Evolutionary conservation across 2,797 vertebrate genomes (phyloP).

Genomic region (Apodemus agrarius): DNA sequence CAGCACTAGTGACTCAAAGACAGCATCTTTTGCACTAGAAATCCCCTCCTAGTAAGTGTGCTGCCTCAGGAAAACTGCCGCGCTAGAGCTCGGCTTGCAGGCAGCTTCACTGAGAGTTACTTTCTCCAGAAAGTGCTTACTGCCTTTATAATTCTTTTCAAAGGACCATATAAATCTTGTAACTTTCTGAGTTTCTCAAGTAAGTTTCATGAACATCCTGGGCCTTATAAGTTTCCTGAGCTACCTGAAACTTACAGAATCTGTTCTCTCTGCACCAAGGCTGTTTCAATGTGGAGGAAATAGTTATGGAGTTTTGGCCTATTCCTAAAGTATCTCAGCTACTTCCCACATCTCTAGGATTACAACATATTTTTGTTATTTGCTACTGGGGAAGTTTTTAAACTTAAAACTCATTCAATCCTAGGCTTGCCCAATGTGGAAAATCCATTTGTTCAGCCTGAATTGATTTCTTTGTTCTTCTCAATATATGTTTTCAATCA

Average conservation of each 20-base stretch:
- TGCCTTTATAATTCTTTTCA: not conserved
- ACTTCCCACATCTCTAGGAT: not conserved
- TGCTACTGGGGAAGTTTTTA: not conserved
- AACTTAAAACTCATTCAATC: not conserved
- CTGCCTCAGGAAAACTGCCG: not conserved
- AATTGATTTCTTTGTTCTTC: not conserved
- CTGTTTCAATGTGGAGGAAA: not conserved
- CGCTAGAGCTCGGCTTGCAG: not conserved
- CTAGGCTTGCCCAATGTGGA: not conserved
- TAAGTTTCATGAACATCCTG: not conserved
- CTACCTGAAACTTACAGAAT: not conserved
- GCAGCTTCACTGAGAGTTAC: not conserved
- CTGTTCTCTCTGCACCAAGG: not conserved
- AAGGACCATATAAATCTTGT: not conserved
- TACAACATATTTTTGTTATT: not conserved
- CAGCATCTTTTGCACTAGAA: not conserved
- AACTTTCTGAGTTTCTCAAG: not conserved
- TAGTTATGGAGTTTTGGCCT: not conserved
- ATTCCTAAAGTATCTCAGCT: not conserved
- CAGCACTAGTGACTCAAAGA: not conserved
- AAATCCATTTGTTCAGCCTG: not conserved
- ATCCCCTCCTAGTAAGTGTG: no score
- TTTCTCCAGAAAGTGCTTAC: not conserved
- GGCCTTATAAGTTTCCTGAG: not conserved
- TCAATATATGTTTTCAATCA: not conserved